Percentiles rank a stretch among this genome's conserved stretches.
These are phyloP conservation scores for Drosophila conformis DNA, from an alignment of 2,888 invertebrate genomes.

Conservation along the genomic window DNA sequence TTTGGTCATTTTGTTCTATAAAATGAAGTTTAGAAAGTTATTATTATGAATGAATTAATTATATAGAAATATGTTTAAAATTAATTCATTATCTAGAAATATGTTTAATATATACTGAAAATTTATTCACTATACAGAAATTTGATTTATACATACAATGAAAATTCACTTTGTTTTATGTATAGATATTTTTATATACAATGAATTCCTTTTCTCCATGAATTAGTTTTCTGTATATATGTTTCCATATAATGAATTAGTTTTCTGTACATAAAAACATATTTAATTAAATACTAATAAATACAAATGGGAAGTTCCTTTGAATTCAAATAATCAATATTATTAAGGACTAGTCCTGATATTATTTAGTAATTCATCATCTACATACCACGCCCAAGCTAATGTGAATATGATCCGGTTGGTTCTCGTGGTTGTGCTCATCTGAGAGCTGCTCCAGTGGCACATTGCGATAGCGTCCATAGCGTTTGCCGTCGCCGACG, in stretches of 20 bases:
- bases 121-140: background rate
- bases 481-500: slow-evolving; percentile 91
- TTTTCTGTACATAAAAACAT: background rate
- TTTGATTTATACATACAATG: background rate
- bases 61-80: background rate
- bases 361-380: background rate
- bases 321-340: background rate
- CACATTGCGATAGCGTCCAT: slow-evolving; percentile 91
- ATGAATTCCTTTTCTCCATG: background rate
- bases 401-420: slow-evolving; percentile 88
- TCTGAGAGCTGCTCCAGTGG: slow-evolving; percentile 85
- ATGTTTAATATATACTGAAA: background rate
- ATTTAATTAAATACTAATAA: background rate
- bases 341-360: background rate
- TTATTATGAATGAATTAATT: background rate
- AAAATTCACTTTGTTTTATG: background rate
- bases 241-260: too few species aligned
- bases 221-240: background rate
- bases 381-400: slow-evolving; percentile 89
- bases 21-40: background rate
- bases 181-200: background rate
- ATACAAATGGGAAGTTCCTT: background rate
- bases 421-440: slow-evolving; percentile 77
- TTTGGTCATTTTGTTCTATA: too few species aligned
- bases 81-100: background rate